A percentile compares a stretch with the other conserved stretches of the same genome.
Evolutionary conservation across 2,797 vertebrate genomes (phyloP).

Genomic region (Triplophysa yarkandensis): DNA sequence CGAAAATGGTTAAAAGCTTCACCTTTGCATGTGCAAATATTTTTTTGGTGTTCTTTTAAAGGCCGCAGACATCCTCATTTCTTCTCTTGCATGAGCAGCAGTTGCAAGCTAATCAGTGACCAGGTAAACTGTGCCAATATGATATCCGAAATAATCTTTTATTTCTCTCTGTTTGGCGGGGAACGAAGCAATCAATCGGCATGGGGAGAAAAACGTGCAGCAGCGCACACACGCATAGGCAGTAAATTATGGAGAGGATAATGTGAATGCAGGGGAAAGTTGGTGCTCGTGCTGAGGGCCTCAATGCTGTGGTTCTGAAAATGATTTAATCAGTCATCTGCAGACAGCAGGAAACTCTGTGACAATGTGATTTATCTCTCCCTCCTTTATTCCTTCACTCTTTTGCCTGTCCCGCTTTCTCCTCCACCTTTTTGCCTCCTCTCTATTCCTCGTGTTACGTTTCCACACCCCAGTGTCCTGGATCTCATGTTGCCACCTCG

Average conservation of each 20-base stretch:
- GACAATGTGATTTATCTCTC: constrained; percentile 69
- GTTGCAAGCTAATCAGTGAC: constrained; percentile 33
- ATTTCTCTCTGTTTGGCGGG: constrained; percentile 34
- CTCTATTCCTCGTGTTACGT: constrained; percentile 21
- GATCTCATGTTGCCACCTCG: neutral
- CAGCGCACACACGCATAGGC: neutral
- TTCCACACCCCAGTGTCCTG: constrained; percentile 17
- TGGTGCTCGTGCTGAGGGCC: constrained; percentile 52
- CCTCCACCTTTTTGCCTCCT: neutral
- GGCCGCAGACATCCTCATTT: neutral
- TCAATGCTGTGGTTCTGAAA: constrained; percentile 62
- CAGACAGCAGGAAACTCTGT: constrained; percentile 69
- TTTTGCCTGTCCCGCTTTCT: constrained; percentile 1
- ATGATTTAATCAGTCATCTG: constrained; percentile 81
- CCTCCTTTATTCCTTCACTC: constrained; percentile 40
- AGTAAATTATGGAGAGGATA: constrained; percentile 49
- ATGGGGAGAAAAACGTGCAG: neutral
- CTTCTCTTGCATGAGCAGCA: neutral
- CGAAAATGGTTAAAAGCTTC: neutral
- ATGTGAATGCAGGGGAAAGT: constrained; percentile 54
- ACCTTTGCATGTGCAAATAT: neutral
- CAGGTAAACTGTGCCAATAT: constrained; percentile 45
- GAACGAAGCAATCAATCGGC: constrained; percentile 38
- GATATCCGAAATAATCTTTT: constrained; percentile 34
- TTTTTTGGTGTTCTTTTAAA: neutral